Evolutionary conservation across 2,797 vertebrate species (phyloP), one percentile per base, ranked within the genome.

Genomic region (Platyrinchus mystaceus): DNA sequence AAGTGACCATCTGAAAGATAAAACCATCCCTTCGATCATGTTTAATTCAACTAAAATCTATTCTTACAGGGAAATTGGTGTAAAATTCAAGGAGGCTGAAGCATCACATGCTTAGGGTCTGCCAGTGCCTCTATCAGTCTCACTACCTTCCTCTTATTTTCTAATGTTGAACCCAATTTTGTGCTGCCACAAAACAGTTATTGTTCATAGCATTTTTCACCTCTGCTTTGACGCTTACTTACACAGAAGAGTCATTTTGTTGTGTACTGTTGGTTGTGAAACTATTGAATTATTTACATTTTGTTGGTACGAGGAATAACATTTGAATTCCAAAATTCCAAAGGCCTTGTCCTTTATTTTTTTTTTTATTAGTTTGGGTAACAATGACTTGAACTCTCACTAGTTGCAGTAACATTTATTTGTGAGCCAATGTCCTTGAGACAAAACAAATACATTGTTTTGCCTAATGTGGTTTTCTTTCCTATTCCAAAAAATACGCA

Each of bases 401-500:
- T 92, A 24, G 56, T 2, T 86, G 69, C 66, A 84, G 69, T 79
- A 92, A 70, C 44, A 30, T 78, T 90, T 92, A 55, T 86, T 75
- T 91, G 28, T 64, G 37, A 87, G 79, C 47, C 69, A 63, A 9
- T 5, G 46, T 95, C 59, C 89, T 90, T 90, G 82, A 92, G 92
- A 88, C 84, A 90, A 94, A 96, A 86, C 36, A 88, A 95, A 86
- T 60, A 30, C 30, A 19, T 81, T 76, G 36, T 55, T 95, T 75
- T 64, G 87, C 87, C 75, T 94, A 55, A 70, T 93, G 84, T 3
- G 71, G 62, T 89, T 93, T 79, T 80, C 50, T 87, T 87, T 63
- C 41, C 55, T 55, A 32, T 87, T 94, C 32, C 69, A 94, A 93
- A 85, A 93, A 78, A 60, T 71, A 77, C 27, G 75, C 75, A 83